Evolutionary conservation across 2,888 invertebrate species (phyloP).

Genomic region (Harmothoe impar): DNA sequence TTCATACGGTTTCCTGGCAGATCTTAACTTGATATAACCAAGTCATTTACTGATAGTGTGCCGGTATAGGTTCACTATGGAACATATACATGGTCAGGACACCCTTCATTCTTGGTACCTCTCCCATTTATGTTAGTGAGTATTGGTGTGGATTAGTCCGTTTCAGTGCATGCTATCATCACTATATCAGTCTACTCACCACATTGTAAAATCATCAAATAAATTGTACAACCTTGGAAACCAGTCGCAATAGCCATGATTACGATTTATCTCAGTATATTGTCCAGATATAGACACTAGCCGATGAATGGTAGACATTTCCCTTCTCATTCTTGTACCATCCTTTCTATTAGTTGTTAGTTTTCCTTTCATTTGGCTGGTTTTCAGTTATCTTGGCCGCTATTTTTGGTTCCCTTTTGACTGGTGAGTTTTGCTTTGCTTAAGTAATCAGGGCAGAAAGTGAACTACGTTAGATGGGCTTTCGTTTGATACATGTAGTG

Average conservation of each 20-base stretch:
- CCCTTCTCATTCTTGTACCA: background rate
- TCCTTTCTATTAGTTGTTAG: too few species aligned
- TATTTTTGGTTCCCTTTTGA: constrained; percentile 59
- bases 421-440: constrained; percentile 48
- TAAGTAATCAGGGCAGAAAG: background rate
- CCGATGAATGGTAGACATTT: background rate
- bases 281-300: too few species aligned
- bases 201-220: background rate
- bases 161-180: background rate
- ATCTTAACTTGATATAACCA: too few species aligned
- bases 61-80: too few species aligned
- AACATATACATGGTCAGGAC: too few species aligned
- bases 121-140: too few species aligned
- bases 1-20: too few species aligned
- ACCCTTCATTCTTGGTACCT: too few species aligned
- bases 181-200: background rate
- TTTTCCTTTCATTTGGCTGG: constrained; percentile 11
- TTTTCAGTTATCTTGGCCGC: constrained; percentile 44
- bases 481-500: too few species aligned
- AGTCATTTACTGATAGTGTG: too few species aligned
- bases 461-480: too few species aligned
- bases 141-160: background rate
- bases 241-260: background rate
- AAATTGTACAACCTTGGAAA: background rate
- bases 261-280: too few species aligned